Evolutionary conservation across 2,113 vertebrate genomes (phyloP), one percentile per base, ranked within the genome.

Genomic region (Microtus oregoni): DNA sequence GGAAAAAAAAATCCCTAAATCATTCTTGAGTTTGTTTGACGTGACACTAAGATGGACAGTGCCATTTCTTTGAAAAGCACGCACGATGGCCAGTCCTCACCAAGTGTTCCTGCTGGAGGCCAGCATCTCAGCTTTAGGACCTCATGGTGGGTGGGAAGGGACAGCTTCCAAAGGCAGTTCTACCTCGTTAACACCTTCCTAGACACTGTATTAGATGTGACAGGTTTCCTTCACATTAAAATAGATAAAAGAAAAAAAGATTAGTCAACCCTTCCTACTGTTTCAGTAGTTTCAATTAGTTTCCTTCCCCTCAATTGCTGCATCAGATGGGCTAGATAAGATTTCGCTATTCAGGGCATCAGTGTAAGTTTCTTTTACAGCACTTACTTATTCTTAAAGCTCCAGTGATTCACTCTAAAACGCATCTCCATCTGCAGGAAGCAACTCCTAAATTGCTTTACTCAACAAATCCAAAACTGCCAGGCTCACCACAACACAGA

Each of bases 311-410:
- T 95, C 96, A 97, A 94, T 98, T 98, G 96, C 0, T 0, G 63
- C 79, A 82, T 97, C 96, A 96, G 97, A 94, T 97, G 92, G 87
- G 70, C 91, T 79, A 94, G 94, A 96, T 98, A 96, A 88, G 94
- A 97, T 86, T 97, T 96, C 86, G 88, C 81, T 97, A 92, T 98
- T 98, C 97, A 94, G 98, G 97, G 91, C 47, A 98, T 98, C 96
- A 94, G 97, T 98, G 98, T 95, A 97, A 98, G 91, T 35, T 70
- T 94, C 94, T 63, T 30, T 77, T 61, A 15, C 26, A 87, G 68
- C 72, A 94, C 95, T 97, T 94, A 93, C 96, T 97, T 98, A 96
- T 98, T 97, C 97, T 97, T 88, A 95, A 97, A 78, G 93, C 89
- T 97, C 73, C 91, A 83, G 78, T 89, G 97, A 97, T 95, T 98